These are phyloP conservation scores for Champsocephalus gunnari DNA, from an alignment of 2,797 vertebrate genomes.

Conservation along the genomic window DNA sequence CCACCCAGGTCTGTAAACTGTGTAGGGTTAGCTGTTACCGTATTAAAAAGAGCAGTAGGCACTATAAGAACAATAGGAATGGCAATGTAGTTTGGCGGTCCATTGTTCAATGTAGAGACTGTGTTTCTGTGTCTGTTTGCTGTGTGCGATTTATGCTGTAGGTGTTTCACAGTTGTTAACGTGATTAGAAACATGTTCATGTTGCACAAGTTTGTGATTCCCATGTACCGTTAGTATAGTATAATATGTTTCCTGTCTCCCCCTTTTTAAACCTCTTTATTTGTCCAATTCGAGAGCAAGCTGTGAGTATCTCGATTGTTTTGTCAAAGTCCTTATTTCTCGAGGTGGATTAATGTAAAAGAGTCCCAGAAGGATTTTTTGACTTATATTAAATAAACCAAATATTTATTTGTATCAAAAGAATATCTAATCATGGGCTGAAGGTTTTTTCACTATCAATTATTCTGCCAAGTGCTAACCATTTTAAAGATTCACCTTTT, in stretches of 20 bases:
- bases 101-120: background rate
- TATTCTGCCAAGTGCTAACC: no score
- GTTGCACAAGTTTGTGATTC: background rate
- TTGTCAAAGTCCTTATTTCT: background rate
- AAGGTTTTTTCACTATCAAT: no score
- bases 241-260: background rate
- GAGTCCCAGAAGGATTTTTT: background rate
- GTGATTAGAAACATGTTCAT: background rate
- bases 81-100: conserved; percentile 12
- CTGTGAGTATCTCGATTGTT: conserved; percentile 8
- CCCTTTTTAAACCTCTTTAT: background rate
- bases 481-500: no score
- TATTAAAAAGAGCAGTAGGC: background rate
- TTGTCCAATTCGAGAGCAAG: background rate
- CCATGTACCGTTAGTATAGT: background rate
- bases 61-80: background rate
- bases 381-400: background rate
- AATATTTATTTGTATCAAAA: background rate
- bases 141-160: conserved; percentile 22
- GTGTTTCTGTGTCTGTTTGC: background rate
- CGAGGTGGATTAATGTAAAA: background rate
- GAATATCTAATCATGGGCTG: background rate
- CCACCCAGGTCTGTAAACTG: conserved; percentile 57
- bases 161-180: conserved; percentile 8
- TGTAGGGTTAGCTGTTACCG: conserved; percentile 14